Evolutionary conservation across 2,888 invertebrate species (phyloP).

Genomic region (Arenicola marina): DNA sequence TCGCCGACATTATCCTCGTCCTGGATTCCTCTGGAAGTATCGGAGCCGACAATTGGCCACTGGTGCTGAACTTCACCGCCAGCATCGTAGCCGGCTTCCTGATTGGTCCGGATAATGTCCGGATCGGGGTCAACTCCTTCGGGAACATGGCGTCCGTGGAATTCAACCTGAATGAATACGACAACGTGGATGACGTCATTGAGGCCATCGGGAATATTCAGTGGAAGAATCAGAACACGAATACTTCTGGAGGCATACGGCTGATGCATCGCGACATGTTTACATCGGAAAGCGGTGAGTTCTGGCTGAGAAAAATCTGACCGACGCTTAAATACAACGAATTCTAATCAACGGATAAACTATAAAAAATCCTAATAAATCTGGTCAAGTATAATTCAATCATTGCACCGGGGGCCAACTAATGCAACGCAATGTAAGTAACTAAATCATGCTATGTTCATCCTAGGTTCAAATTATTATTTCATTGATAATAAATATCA

Average conservation of each 20-base stretch:
- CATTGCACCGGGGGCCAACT: too few species aligned
- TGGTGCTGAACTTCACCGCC: constrained; percentile 2
- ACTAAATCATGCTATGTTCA: too few species aligned
- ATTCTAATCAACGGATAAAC: too few species aligned
- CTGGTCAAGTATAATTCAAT: too few species aligned
- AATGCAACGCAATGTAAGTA: too few species aligned
- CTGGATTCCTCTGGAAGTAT: constrained; percentile 15
- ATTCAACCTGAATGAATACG: constrained; percentile 18
- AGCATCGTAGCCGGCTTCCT: neutral
- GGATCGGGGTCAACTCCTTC: constrained; percentile 5
- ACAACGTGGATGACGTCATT: constrained; percentile 3
- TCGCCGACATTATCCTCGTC: constrained; percentile 13
- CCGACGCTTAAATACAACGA: too few species aligned
- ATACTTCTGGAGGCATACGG: constrained; percentile 23
- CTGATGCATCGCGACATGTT: constrained; percentile 5
- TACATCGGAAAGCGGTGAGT: constrained; percentile 4
- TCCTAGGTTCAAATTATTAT: too few species aligned
- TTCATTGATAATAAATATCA: too few species aligned
- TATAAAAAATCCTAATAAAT: too few species aligned
- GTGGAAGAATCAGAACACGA: constrained; percentile 26
- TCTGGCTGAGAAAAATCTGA: too few species aligned
- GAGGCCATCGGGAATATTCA: constrained; percentile 15
- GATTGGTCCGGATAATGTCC: constrained; percentile 1
- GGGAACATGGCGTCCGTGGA: constrained; percentile 13
- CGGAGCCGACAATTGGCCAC: constrained; percentile 6